phyloP scores from a whole-genome alignment of 35 echinoderm and acorn worm species.

The Ophioderma brevispina region DNA sequence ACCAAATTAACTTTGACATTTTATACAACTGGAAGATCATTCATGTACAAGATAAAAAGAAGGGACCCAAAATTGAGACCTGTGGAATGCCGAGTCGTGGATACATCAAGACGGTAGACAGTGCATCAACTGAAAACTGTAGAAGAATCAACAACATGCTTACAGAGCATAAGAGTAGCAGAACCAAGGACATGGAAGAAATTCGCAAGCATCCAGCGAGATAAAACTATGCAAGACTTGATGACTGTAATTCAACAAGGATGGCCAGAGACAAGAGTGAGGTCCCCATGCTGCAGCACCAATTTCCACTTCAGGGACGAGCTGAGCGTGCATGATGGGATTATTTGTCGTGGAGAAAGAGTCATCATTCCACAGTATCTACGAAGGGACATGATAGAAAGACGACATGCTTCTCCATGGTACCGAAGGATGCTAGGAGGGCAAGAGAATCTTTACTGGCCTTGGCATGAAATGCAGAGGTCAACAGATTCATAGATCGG shows the following conservation, averaged over 20 bases:
- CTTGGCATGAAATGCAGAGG: slow-evolving; percentile 47
- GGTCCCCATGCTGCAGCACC: background rate
- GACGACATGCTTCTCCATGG: slow-evolving; percentile 58
- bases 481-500: slow-evolving; percentile 38
- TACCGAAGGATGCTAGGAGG: slow-evolving; percentile 48
- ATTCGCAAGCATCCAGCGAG: slow-evolving; percentile 40
- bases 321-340: slow-evolving; percentile 37
- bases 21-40: too few relatives aligned
- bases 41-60: too few relatives aligned
- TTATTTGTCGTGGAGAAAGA: slow-evolving; percentile 53
- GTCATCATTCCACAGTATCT: slow-evolving; percentile 40
- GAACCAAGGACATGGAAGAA: slow-evolving; percentile 13
- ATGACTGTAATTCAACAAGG: slow-evolving; percentile 41
- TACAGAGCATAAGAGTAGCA: slow-evolving; percentile 28
- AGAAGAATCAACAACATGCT: slow-evolving; percentile 38
- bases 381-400: slow-evolving; percentile 31
- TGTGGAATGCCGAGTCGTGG: too few relatives aligned
- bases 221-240: slow-evolving; percentile 43
- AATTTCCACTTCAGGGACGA: slow-evolving; percentile 66
- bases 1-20: too few relatives aligned
- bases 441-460: slow-evolving; percentile 74
- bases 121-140: slow-evolving; percentile 8
- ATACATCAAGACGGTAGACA: slow-evolving; percentile 58
- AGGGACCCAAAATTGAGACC: too few relatives aligned
- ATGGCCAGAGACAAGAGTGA: slow-evolving; percentile 49